These are phyloP conservation scores for Steromphala cineraria DNA, from an alignment of 2,888 invertebrate genomes.

Conservation along the genomic window DNA sequence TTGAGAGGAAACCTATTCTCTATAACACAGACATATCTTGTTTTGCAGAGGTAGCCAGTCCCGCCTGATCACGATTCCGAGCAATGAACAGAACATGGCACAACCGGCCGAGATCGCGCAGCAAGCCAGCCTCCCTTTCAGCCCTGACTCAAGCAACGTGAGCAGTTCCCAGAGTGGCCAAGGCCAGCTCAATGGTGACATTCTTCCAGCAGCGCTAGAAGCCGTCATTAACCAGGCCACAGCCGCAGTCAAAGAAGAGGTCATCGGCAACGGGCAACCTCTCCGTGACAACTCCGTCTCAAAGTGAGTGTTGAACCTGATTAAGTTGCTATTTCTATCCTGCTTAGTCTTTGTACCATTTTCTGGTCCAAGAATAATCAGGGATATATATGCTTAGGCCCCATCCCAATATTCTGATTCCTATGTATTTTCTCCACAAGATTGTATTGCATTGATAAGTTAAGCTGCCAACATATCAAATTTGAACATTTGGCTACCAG, in stretches of 20 bases:
- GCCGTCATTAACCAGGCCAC: constrained; percentile 28
- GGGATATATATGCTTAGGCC: too few species aligned
- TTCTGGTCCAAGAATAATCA: too few species aligned
- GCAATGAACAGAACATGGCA: constrained; percentile 2
- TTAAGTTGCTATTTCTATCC: not conserved
- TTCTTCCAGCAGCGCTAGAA: not conserved
- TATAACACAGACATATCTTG: too few species aligned
- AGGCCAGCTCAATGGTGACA: constrained; percentile 27
- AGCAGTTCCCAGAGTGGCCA: constrained; percentile 46
- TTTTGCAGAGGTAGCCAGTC: constrained; percentile 18
- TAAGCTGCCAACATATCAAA: too few species aligned
- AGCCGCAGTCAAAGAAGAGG: constrained; percentile 59
- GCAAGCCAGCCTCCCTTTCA: constrained; percentile 30
- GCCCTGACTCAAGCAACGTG: constrained; percentile 46
- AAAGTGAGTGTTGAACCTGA: constrained; percentile 42
- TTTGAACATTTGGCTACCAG: too few species aligned
- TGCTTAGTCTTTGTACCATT: too few species aligned
- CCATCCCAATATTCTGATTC: too few species aligned
- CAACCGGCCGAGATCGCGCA: constrained; percentile 32
- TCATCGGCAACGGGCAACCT: constrained; percentile 40
- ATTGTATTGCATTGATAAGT: too few species aligned
- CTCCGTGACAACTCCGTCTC: constrained; percentile 56
- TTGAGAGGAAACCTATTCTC: too few species aligned
- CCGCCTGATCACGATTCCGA: constrained; percentile 41
- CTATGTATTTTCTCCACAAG: too few species aligned